phyloP scores from a whole-genome alignment of 2,888 invertebrate species.

The Laspeyria flexula region DNA sequence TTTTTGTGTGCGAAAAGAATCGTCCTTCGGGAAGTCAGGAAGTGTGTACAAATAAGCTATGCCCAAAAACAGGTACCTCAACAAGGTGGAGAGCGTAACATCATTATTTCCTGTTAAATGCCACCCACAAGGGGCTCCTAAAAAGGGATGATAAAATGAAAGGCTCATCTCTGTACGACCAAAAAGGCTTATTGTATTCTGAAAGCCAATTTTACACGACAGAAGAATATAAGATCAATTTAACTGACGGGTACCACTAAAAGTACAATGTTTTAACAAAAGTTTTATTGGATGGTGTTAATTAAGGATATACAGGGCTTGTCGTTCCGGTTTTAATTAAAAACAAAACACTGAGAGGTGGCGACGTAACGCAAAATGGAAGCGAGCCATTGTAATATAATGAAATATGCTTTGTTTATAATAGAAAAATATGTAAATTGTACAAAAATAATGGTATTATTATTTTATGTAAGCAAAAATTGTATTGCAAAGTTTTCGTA shows the following conservation, averaged over 20 bases:
- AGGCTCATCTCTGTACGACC: slow-evolving; percentile 62
- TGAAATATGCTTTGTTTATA: slow-evolving; percentile 10
- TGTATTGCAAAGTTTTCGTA: neutral
- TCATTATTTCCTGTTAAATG: slow-evolving; percentile 69
- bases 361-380: slow-evolving; percentile 13
- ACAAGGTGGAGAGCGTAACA: slow-evolving; percentile 49
- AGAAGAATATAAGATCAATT: slow-evolving; percentile 26
- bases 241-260: slow-evolving; percentile 3
- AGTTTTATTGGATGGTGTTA: slow-evolving; percentile 9
- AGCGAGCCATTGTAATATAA: slow-evolving; percentile 14
- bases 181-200: slow-evolving; percentile 73
- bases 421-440: slow-evolving; percentile 5
- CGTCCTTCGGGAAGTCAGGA: slow-evolving; percentile 20
- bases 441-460: slow-evolving; percentile 1
- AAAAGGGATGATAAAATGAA: slow-evolving; percentile 66
- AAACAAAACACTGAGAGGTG: slow-evolving; percentile 22
- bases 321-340: slow-evolving; percentile 39
- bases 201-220: slow-evolving; percentile 60
- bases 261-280: slow-evolving; percentile 5
- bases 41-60: too few species aligned
- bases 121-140: slow-evolving; percentile 53
- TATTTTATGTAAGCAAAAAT: neutral
- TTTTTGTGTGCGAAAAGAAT: neutral
- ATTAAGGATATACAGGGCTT: slow-evolving; percentile 16
- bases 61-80: slow-evolving; percentile 38